Base-by-base conservation (phyloP, 2,113 vertebrate species). In the Agapornis roseicollis region DNA sequence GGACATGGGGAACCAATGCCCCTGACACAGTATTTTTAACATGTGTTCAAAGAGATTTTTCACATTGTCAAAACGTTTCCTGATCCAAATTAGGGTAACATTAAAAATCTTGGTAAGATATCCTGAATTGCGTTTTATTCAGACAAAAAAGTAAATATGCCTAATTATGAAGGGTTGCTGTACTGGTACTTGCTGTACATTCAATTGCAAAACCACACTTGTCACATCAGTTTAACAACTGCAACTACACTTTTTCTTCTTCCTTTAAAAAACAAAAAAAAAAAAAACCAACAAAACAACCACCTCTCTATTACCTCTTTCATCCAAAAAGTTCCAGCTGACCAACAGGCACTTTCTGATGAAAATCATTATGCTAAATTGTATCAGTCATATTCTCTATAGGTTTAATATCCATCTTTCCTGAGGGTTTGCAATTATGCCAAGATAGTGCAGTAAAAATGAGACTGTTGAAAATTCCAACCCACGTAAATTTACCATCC, bases 401-500 rank as follows among this genome's bases (percentile, higher is more conserved):
- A 63, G n/a, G 39, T 74, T 93, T 85, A 37, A 52, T 39, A 71
- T 35, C 46, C 42, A 28, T 78, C n/a, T 63, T 74, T 64, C 39
- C 58, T 49, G 31, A 42, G 23, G n/a, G 19, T 61, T 76, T 49
- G 56, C 49, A 91, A 17, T 35, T 73, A 60, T 2, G 1, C 68
- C 73, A 31, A 70, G 23, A 63, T 3, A 53, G 28, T 11, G 7
- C 23, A 60, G 39, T 28, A 74, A 77, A 87, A 83, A 73, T 46
- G 2, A 93, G 17, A 63, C 50, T 49, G 25, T 5, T 53, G 71
- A 88, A 61, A 89, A 80, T 84, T 44, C 46, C 69, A 80, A 18
- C 31, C n/a, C 0, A 0, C 35, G 60, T 18, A 19, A 4, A n/a
- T 50, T 79, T 88, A 31, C n/a, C 44, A 76, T 39, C 37, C 31